Evolutionary conservation across 2,888 invertebrate genomes (phyloP), one percentile per base, ranked within the genome.

Genomic region (Colletes collaris): DNA sequence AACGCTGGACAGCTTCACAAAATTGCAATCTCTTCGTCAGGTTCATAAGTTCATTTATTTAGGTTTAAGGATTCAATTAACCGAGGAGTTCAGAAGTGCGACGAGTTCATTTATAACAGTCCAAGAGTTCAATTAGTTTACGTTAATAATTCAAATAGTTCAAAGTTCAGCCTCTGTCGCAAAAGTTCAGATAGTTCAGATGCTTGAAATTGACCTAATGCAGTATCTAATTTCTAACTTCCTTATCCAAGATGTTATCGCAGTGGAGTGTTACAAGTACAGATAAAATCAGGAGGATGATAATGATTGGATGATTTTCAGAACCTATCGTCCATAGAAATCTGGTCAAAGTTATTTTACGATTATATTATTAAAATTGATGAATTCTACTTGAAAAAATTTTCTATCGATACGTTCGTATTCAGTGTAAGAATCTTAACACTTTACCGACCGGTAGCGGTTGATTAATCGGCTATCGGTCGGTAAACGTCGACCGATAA

Each of bases 131-230:
- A 19, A 55, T 2, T 27, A 56, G 27, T 56, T 56, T 5, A 37
- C 7, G 37, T 58, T 58, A 58, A 58, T 37, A 58, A n/a, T 19
- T 44, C 19, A 11, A 19, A 19, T 60, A 46, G 19, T 60, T 60
- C 4, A 40, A 10, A 46, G 44, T 11, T 44, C 44, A 46, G 19
- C 2, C 3, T 7, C 13, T n/a, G 13, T 27, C 19, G 11, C 13
- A 27, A 55, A 27, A 55, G 55, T 27, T 55, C 27, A 55, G 27
- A 35, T 13, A 37, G 6, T n/a, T 13, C n/a, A 8, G 50, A 50
- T 37, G 37, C 37, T 58, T 58, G 10, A 58, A 58, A n/a, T 37
- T 13, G 37, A 35, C 37, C 35, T 37, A 37, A n/a, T 58, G 3
- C 58, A n/a, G n/a, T 5, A n/a, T 50, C n/a, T n/a, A 13, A n/a